Evolutionary conservation across 2,797 vertebrate genomes (phyloP), one percentile per base, ranked within the genome.

Genomic region (Danio tinwini): DNA sequence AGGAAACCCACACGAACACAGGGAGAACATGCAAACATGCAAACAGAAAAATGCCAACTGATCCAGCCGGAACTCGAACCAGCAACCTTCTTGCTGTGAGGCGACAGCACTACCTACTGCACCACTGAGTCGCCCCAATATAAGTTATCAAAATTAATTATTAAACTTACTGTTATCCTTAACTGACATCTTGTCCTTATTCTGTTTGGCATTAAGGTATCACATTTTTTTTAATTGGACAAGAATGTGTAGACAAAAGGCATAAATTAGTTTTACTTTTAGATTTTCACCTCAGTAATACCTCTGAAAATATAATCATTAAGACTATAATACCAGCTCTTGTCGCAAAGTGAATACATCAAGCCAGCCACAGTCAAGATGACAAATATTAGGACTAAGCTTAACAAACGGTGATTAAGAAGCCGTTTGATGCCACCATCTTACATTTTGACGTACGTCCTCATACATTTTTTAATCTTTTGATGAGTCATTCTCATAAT

Each of bases 401-500:
- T 78, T 53, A 71, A 74, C 50, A 69, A 74, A 71, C 49, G 29
- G 13, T 10, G 37, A 58, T 19, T 70, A 42, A 13, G 44, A 74
- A 53, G 49, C 68, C 16, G 16, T 56, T 80, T 68, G n/a, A 42
- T 65, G 52, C 70, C 59, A 65, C 11, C 49, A 11, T 77, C 53
- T 68, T 78, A 29, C 37, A 65, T 58, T 65, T 61, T 29, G 40
- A 73, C n/a, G 14, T 59, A 56, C 8, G 5, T 59, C 64, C 67
- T 80, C 71, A 58, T 50, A 81, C 70, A 53, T 56, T 19, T 81
- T 62, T 73, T 6, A 39, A 50, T 56, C 70, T 71, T 69, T n/a
- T 52, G 42, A 79, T 81, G 72, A 81, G 39, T 73, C 71, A 78
- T 81, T 9, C 4, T 56, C 16, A 40, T 44, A 75, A 58, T 62